Conservation (phyloP, 2,888 invertebrate genomes). For the Chouioia cunea region DNA sequence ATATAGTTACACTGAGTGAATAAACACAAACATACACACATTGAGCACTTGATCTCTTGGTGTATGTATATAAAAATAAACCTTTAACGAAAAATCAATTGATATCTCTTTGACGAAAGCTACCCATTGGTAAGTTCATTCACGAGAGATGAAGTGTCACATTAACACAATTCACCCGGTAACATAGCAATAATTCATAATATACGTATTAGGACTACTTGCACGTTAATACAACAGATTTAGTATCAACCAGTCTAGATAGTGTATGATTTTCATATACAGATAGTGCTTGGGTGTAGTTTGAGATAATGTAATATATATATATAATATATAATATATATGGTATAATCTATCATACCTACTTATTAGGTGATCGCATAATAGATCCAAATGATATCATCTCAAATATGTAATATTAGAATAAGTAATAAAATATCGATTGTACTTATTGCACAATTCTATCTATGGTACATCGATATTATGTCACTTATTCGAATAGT, state of each 20-base stretch:
- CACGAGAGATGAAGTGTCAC: conserved; percentile 22
- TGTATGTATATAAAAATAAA: too few species aligned
- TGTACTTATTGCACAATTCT: too few species aligned
- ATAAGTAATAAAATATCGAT: too few species aligned
- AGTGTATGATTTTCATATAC: conserved; percentile 15
- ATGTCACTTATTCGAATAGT: background rate
- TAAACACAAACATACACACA: background rate
- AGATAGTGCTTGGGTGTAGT: conserved; percentile 28
- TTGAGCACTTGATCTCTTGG: background rate
- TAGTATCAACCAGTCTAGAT: conserved; percentile 14
- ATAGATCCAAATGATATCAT: too few species aligned
- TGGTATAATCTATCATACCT: background rate
- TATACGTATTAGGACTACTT: conserved; percentile 15
- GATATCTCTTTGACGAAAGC: conserved; percentile 3
- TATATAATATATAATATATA: conserved; percentile 7
- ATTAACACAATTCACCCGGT: conserved; percentile 18
- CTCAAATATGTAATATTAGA: too few species aligned
- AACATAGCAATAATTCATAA: conserved; percentile 27
- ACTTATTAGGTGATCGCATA: too few species aligned
- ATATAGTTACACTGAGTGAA: too few species aligned
- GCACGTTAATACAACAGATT: conserved; percentile 22
- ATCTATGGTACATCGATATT: too few species aligned
- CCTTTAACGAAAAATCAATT: conserved; percentile 1
- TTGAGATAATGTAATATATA: background rate
- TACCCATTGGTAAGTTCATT: background rate